Percentiles rank a stretch among this genome's conserved stretches.
Evolutionary conservation across 2,113 vertebrate species (phyloP).

Genomic region (Agapornis roseicollis): DNA sequence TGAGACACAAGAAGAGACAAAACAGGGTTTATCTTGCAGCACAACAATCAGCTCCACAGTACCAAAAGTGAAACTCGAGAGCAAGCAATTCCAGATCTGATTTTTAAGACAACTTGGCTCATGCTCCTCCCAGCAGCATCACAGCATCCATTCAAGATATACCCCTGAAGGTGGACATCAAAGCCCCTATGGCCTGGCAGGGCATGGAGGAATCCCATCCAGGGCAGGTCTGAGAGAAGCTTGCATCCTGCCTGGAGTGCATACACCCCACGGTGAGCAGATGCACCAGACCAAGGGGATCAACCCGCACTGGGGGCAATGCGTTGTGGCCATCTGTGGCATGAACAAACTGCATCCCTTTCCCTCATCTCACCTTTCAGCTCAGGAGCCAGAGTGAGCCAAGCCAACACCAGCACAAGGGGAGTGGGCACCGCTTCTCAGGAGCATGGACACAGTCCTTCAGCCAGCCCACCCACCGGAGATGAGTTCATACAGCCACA

Average conservation of each 20-base stretch:
- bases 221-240: accelerated
- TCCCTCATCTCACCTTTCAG: not conserved
- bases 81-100: not conserved
- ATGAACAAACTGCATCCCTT: not conserved
- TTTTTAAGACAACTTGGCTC: not conserved
- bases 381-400: not conserved
- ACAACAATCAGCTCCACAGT: not conserved
- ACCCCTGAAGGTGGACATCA: not conserved
- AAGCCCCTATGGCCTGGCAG: not conserved
- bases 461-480: not conserved
- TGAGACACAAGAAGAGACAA: not conserved
- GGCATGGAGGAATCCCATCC: not conserved
- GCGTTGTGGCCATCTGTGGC: not conserved
- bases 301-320: not conserved
- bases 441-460: not conserved
- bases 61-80: accelerated
- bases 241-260: accelerated
- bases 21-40: accelerated
- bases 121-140: not conserved
- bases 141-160: accelerated
- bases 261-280: not conserved
- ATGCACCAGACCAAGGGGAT: not conserved
- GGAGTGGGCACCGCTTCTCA: not conserved
- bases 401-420: not conserved
- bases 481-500: not conserved